These are phyloP conservation scores for Drosophila tsacasi DNA, from an alignment of 1,140 invertebrate species.

Conservation along the genomic window DNA sequence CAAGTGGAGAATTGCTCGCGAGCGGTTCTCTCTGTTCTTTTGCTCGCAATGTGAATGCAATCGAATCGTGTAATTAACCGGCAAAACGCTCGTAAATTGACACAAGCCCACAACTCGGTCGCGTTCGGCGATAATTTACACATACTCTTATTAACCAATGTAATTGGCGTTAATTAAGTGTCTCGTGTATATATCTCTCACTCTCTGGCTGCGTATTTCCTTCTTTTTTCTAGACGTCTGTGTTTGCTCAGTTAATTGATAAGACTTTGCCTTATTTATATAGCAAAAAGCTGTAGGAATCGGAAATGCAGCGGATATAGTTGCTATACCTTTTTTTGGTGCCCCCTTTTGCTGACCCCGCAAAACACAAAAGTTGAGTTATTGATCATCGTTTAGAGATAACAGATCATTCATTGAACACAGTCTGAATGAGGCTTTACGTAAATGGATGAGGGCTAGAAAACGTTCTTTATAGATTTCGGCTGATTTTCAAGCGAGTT, in stretches of 20 bases:
- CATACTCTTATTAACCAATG: slow-evolving; percentile 71
- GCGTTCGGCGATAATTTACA: slow-evolving; percentile 54
- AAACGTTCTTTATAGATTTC: background rate
- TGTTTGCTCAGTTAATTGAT: slow-evolving; percentile 72
- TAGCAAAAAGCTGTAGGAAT: background rate
- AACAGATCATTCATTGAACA: slow-evolving; percentile 23
- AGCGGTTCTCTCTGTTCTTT: slow-evolving; percentile 37
- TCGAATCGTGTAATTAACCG: slow-evolving; percentile 36
- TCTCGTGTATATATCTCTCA: slow-evolving; percentile 29
- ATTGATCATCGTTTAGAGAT: slow-evolving; percentile 2
- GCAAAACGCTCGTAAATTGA: slow-evolving; percentile 28
- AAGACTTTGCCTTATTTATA: slow-evolving; percentile 55
- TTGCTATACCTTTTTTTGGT: slow-evolving; percentile 23
- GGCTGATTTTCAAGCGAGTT: background rate
- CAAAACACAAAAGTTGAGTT: background rate
- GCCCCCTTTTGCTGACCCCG: background rate
- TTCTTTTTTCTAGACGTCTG: slow-evolving; percentile 41
- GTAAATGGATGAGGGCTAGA: too few relatives aligned
- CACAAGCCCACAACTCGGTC: slow-evolving; percentile 33
- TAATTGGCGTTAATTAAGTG: slow-evolving; percentile 78
- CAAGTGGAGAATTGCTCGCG: slow-evolving; percentile 55
- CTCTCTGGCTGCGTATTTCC: slow-evolving; percentile 19
- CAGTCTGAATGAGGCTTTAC: slow-evolving; percentile 5
- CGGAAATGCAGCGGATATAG: slow-evolving; percentile 37
- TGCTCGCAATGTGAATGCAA: slow-evolving; percentile 24